These are phyloP conservation scores for Chaitophorus viminalis DNA, from an alignment of 2,888 invertebrate species.

Conservation along the genomic window DNA sequence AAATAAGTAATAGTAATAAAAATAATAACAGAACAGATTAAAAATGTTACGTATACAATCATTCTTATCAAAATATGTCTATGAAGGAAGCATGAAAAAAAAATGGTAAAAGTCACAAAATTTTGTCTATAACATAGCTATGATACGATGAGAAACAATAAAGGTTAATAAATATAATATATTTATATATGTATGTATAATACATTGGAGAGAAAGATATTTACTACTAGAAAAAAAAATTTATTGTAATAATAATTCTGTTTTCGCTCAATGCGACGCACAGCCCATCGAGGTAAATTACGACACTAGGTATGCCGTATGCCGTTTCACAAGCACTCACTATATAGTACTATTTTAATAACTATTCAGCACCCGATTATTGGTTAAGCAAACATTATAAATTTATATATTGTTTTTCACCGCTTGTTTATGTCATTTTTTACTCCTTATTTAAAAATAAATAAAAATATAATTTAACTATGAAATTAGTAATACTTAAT, in stretches of 20 bases:
- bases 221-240: slow-evolving; percentile 17
- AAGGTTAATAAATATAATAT: slow-evolving; percentile 39
- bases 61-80: slow-evolving; percentile 24
- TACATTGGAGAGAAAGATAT: slow-evolving; percentile 31
- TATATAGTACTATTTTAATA: slow-evolving; percentile 7
- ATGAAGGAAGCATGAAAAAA: slow-evolving; percentile 50
- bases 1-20: slow-evolving; percentile 33
- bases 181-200: no score
- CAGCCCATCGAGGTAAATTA: slow-evolving; percentile 25
- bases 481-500: slow-evolving; percentile 56
- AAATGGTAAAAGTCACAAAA: slow-evolving; percentile 39
- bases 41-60: slow-evolving; percentile 51
- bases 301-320: slow-evolving; percentile 34
- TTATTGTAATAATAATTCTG: slow-evolving; percentile 27
- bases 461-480: slow-evolving; percentile 61
- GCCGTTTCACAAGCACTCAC: slow-evolving; percentile 15
- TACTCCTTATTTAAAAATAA: slow-evolving; percentile 44
- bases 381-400: slow-evolving; percentile 4
- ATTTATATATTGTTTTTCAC: slow-evolving; percentile 14
- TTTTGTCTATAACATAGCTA: background rate
- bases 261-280: slow-evolving; percentile 31
- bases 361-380: slow-evolving; percentile 51
- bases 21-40: slow-evolving; percentile 47
- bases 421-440: slow-evolving; percentile 10
- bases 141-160: background rate